Evolutionary conservation across 2,888 invertebrate species (phyloP).

Genomic region (Euphydryas editha): DNA sequence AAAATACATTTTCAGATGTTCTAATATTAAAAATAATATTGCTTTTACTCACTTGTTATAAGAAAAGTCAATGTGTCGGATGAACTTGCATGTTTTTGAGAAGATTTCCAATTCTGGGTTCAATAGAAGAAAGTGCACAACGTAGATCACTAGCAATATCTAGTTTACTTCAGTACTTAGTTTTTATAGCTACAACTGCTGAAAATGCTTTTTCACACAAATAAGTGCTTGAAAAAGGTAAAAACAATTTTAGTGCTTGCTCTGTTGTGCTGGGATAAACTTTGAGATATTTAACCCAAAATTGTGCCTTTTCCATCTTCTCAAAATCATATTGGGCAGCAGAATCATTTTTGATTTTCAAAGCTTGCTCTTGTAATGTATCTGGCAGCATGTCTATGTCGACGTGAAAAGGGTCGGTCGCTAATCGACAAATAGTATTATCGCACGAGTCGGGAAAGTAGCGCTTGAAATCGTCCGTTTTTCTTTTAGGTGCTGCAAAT

Average conservation of each 20-base stretch:
- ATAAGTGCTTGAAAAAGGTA: slow-evolving; percentile 32
- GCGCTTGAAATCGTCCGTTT: slow-evolving; percentile 33
- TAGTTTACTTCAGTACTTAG: slow-evolving; percentile 18
- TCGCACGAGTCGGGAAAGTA: slow-evolving; percentile 35
- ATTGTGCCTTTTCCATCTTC: slow-evolving; percentile 27
- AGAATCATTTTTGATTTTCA: slow-evolving; percentile 38
- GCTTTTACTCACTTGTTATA: too few species aligned
- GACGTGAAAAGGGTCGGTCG: slow-evolving; percentile 32
- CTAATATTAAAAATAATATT: too few species aligned
- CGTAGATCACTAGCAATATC: slow-evolving; percentile 1
- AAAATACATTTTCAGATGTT: too few species aligned
- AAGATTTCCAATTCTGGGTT: background rate
- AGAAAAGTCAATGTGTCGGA: too few species aligned
- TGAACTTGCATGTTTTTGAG: too few species aligned
- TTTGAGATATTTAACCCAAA: slow-evolving; percentile 40
- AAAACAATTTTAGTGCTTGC: slow-evolving; percentile 38
- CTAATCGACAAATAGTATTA: slow-evolving; percentile 36
- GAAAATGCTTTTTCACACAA: slow-evolving; percentile 33
- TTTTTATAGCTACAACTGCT: slow-evolving; percentile 24
- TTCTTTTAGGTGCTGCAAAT: too few species aligned
- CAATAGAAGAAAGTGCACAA: background rate
- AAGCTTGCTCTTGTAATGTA: slow-evolving; percentile 30
- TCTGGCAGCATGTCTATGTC: slow-evolving; percentile 23
- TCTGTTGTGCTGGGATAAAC: slow-evolving; percentile 37
- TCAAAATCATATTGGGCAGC: background rate